A percentile compares a stretch with the other conserved stretches of the same genome.
These are phyloP conservation scores for Drosophila merina DNA, from an alignment of 2,888 invertebrate species.

Conservation along the genomic window DNA sequence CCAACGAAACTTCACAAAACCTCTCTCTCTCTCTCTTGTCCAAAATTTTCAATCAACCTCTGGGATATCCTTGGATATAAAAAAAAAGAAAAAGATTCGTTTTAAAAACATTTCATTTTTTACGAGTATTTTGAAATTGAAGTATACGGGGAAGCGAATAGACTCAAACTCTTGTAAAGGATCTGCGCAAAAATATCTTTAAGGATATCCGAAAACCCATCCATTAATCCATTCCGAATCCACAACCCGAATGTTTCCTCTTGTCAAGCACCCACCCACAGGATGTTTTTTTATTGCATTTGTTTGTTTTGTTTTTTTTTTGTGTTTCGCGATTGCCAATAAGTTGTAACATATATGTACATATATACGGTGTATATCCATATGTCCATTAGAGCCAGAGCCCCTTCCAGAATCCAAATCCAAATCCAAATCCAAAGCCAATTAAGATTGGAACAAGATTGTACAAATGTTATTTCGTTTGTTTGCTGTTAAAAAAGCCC, in stretches of 20 bases:
- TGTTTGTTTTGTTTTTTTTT: neutral
- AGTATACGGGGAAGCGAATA: constrained; percentile 15
- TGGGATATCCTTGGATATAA: constrained; percentile 5
- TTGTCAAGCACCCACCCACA: neutral
- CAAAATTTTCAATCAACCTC: neutral
- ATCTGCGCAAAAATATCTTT: neutral
- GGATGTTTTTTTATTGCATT: neutral
- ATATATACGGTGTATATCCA: constrained; percentile 12
- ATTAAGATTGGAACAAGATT: constrained; percentile 14
- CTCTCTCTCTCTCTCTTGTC: neutral
- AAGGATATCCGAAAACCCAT: constrained; percentile 14
- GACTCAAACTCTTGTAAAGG: constrained; percentile 11
- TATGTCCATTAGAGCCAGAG: neutral
- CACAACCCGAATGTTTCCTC: constrained; percentile 12
- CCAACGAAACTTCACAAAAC: constrained; percentile 21
- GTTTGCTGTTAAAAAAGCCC: constrained; percentile 23
- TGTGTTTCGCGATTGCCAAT: neutral
- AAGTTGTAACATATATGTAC: constrained; percentile 12
- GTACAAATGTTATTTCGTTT: constrained; percentile 38
- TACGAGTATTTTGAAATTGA: neutral
- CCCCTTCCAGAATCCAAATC: neutral
- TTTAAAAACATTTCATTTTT: neutral
- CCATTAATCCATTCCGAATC: neutral
- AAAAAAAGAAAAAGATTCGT: neutral
- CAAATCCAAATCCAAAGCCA: constrained; percentile 7